Conservation (phyloP, 1,140 invertebrate species). For the Trichonephila clavipes region DNA sequence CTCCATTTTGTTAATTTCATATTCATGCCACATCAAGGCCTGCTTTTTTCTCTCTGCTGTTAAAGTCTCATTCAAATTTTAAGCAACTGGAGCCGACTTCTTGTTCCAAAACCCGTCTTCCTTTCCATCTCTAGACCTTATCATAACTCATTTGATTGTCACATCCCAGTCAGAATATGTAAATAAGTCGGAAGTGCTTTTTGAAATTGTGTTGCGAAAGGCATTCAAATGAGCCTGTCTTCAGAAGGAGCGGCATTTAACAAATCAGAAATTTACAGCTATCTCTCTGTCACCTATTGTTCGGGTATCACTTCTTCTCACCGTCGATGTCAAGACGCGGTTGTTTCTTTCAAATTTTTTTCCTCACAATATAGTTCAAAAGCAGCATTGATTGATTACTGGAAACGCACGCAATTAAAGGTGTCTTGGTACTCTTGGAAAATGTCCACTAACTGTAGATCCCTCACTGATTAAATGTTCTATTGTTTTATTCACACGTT, state of each 20-base stretch:
- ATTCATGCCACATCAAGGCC: too few species aligned
- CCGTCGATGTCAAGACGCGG: not conserved
- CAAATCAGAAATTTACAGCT: not conserved
- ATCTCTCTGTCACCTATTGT: constrained; percentile 1
- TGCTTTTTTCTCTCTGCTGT: too few species aligned
- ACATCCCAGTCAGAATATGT: not conserved
- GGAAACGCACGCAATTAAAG: not conserved
- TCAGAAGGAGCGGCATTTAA: not conserved
- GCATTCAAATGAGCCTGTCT: not conserved
- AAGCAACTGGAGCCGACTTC: too few species aligned
- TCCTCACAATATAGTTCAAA: not conserved
- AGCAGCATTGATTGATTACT: not conserved
- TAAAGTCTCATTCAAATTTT: too few species aligned
- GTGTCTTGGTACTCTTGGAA: not conserved
- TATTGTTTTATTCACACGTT: not conserved
- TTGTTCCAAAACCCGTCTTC: too few species aligned
- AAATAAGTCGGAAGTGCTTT: constrained; percentile 35
- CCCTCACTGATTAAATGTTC: not conserved
- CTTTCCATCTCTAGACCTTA: not conserved
- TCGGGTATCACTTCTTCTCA: not conserved
- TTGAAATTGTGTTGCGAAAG: not conserved
- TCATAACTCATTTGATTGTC: not conserved
- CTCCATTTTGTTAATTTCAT: too few species aligned
- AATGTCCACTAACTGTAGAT: not conserved
- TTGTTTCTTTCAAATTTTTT: not conserved